These are phyloP conservation scores for Lepisosteus osseus DNA, from an alignment of 2,113 vertebrate species.

Conservation along the genomic window DNA sequence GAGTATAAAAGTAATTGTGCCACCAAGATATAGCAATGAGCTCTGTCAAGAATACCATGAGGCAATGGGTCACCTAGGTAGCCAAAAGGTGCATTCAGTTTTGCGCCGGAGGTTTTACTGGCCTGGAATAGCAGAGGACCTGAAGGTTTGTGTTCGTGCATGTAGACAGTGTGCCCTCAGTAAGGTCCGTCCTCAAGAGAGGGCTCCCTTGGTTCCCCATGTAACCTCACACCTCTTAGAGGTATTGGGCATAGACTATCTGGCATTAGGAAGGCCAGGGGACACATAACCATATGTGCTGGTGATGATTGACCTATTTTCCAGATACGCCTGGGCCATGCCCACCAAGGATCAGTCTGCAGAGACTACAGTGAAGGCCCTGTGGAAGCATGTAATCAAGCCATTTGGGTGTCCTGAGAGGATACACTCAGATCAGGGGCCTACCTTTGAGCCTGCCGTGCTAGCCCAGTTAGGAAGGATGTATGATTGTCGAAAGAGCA, in stretches of 20 bases:
- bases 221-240: not conserved
- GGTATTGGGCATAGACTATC: not conserved
- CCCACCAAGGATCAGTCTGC: not conserved
- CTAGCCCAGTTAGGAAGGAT: not conserved
- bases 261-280: not conserved
- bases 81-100: not conserved
- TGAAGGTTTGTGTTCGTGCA: not conserved
- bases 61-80: not conserved
- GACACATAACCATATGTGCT: not conserved
- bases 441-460: not conserved
- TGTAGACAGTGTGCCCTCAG: not conserved
- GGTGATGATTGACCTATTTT: not conserved
- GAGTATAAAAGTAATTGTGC: not conserved
- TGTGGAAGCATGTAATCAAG: not conserved
- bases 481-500: not conserved
- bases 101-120: not conserved
- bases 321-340: not conserved
- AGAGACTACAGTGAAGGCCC: not conserved
- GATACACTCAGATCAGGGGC: not conserved
- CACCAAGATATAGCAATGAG: not conserved
- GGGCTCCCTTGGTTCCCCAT: not conserved
- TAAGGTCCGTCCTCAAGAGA: not conserved
- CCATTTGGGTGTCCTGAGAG: conserved; percentile 4
- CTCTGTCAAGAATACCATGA: not conserved
- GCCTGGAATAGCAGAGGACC: not conserved